Evolutionary conservation across 2,888 invertebrate species (phyloP).

Genomic region (Oligia latruncula): DNA sequence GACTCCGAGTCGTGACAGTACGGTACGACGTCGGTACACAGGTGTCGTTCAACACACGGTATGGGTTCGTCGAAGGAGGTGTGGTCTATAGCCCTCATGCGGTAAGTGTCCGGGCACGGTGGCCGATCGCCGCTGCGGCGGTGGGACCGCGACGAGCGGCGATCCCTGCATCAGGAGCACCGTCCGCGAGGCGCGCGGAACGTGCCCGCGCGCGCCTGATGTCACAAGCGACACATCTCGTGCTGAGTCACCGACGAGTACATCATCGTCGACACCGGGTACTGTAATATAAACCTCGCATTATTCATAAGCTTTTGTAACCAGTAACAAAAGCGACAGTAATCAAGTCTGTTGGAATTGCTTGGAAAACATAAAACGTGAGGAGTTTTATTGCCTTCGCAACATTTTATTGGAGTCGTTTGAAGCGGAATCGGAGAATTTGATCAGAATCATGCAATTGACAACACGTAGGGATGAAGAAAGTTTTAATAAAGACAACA

Average conservation of each 20-base stretch:
- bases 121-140: conserved; percentile 77
- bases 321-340: conserved; percentile 15
- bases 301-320: conserved; percentile 43
- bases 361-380: conserved; percentile 39
- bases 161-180: conserved; percentile 86
- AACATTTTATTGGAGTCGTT: conserved; percentile 53
- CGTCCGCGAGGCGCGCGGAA: conserved; percentile 81
- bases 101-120: conserved; percentile 74
- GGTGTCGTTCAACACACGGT: conserved; percentile 79
- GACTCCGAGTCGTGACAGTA: conserved; percentile 84
- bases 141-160: conserved; percentile 78
- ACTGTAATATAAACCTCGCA: conserved; percentile 78
- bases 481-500: conserved; percentile 25
- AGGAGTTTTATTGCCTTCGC: conserved; percentile 40
- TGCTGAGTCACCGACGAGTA: conserved; percentile 92
- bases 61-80: conserved; percentile 82
- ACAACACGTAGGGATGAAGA: conserved; percentile 47
- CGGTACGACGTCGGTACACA: conserved; percentile 74
- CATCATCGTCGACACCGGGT: conserved; percentile 89
- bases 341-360: conserved; percentile 24
- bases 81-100: conserved; percentile 79
- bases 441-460: conserved; percentile 59
- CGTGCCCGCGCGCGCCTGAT: conserved; percentile 87
- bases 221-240: conserved; percentile 93
- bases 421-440: conserved; percentile 50